phyloP scores from a whole-genome alignment of 2,888 invertebrate genomes.

The Thymelicus acteon region DNA sequence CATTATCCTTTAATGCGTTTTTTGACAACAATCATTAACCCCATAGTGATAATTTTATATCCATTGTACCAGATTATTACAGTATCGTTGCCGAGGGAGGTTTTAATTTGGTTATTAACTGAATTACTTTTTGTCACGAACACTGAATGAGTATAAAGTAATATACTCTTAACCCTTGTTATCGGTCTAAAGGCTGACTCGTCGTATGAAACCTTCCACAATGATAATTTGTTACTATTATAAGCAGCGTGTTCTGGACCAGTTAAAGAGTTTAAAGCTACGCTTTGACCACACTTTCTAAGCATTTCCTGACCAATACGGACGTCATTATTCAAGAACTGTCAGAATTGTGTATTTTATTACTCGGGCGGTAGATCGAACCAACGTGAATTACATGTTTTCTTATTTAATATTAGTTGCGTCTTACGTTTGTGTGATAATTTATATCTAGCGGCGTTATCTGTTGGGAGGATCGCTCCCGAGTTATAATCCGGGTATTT shows the following conservation, averaged over 20 bases:
- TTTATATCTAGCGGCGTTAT: constrained; percentile 80
- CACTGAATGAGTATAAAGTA: constrained; percentile 21
- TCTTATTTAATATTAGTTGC: constrained; percentile 84
- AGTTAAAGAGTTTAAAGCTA: constrained; percentile 56
- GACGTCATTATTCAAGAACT: constrained; percentile 83
- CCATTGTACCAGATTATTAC: constrained; percentile 34
- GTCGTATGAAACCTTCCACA: constrained; percentile 13
- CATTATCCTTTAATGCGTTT: constrained; percentile 18
- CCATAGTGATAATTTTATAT: not conserved
- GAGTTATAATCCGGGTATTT: constrained; percentile 83
- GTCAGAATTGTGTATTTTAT: constrained; percentile 83
- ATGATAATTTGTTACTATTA: constrained; percentile 29
- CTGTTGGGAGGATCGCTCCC: constrained; percentile 76
- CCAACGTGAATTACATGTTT: constrained; percentile 82
- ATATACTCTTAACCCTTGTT: not conserved
- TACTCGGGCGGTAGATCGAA: constrained; percentile 71
- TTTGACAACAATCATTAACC: constrained; percentile 23
- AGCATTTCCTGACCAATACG: constrained; percentile 77
- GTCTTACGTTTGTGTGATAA: constrained; percentile 80
- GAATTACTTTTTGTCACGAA: constrained; percentile 58
- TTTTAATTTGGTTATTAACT: constrained; percentile 47
- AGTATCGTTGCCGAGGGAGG: constrained; percentile 16
- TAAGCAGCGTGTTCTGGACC: constrained; percentile 48
- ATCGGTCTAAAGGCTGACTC: not conserved
- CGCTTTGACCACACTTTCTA: constrained; percentile 72